These are phyloP conservation scores for Auanema freiburgensis DNA, from an alignment of 2,888 invertebrate species.

Conservation along the genomic window DNA sequence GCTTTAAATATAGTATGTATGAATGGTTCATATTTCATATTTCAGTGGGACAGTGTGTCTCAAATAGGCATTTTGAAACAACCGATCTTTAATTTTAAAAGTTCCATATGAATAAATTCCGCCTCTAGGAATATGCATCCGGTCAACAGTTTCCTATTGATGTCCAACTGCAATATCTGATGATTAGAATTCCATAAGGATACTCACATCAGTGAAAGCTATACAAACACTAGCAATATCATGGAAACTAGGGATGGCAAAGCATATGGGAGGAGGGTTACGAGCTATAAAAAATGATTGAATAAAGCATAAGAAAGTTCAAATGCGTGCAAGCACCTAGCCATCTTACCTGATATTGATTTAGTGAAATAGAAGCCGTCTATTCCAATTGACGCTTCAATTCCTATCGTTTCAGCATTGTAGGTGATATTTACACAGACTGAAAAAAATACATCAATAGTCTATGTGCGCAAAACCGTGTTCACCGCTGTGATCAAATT, in stretches of 20 bases:
- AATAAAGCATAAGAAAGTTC: background rate
- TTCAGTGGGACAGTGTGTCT: background rate
- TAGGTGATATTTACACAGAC: slow-evolving; percentile 66
- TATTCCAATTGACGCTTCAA: slow-evolving; percentile 64
- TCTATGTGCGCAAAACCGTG: background rate
- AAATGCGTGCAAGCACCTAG: background rate
- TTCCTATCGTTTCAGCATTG: slow-evolving; percentile 64
- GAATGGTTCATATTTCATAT: no score
- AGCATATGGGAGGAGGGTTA: slow-evolving; percentile 66
- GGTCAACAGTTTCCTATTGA: slow-evolving; percentile 49
- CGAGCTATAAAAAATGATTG: slow-evolving; percentile 52
- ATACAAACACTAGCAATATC: slow-evolving; percentile 57
- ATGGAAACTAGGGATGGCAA: slow-evolving; percentile 64
- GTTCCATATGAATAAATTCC: slow-evolving; percentile 57
- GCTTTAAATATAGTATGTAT: slow-evolving; percentile 1
- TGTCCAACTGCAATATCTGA: slow-evolving; percentile 35
- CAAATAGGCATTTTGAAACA: slow-evolving; percentile 64
- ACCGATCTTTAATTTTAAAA: slow-evolving; percentile 63
- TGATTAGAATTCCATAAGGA: background rate
- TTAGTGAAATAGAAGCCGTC: slow-evolving; percentile 63
- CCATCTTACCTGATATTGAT: slow-evolving; percentile 64
- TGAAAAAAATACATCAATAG: slow-evolving; percentile 30
- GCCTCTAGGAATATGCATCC: slow-evolving; percentile 65
- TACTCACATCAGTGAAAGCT: slow-evolving; percentile 12
- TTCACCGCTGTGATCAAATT: slow-evolving; percentile 49